Evolutionary conservation across 2,797 vertebrate genomes (phyloP).

Genomic region (Sebastes kiyomatsui): DNA sequence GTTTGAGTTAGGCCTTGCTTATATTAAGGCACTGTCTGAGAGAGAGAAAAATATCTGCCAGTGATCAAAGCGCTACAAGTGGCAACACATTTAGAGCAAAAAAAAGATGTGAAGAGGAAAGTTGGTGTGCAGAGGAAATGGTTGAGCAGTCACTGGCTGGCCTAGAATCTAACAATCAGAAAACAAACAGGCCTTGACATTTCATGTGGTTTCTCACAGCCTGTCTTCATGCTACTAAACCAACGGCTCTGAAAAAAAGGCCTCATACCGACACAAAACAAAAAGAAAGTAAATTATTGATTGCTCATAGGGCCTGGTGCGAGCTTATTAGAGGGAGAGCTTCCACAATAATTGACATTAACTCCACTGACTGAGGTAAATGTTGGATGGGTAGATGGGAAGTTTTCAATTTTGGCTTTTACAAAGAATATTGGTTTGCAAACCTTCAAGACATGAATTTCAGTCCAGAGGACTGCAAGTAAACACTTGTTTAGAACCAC

Average conservation of each 20-base stretch:
- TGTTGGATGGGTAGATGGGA: neutral
- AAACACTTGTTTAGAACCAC: neutral
- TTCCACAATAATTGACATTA: constrained; percentile 2
- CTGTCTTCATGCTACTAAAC: constrained; percentile 25
- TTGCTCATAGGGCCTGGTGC: constrained; percentile 3
- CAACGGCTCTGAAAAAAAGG: neutral
- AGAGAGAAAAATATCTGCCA: neutral
- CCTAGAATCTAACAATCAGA: constrained; percentile 21
- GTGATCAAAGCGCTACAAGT: constrained; percentile 14
- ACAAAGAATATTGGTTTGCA: neutral
- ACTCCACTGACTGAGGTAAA: neutral
- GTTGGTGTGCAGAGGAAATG: constrained; percentile 43
- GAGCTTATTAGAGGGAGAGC: constrained; percentile 4
- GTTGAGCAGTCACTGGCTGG: constrained; percentile 24
- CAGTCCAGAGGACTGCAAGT: neutral
- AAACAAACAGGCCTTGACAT: constrained; percentile 48
- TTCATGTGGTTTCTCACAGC: constrained; percentile 52
- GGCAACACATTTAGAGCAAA: constrained; percentile 21
- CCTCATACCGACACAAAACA: constrained; percentile 44
- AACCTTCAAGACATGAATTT: neutral
- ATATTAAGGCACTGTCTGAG: constrained; percentile 11
- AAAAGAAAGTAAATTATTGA: constrained; percentile 43
- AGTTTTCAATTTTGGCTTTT: neutral
- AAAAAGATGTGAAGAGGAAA: constrained; percentile 7
- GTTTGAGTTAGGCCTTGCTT: neutral